These are phyloP conservation scores for Trachythela sp. DNA, from an alignment of 64 coral and sea anemone species.

Conservation along the genomic window DNA sequence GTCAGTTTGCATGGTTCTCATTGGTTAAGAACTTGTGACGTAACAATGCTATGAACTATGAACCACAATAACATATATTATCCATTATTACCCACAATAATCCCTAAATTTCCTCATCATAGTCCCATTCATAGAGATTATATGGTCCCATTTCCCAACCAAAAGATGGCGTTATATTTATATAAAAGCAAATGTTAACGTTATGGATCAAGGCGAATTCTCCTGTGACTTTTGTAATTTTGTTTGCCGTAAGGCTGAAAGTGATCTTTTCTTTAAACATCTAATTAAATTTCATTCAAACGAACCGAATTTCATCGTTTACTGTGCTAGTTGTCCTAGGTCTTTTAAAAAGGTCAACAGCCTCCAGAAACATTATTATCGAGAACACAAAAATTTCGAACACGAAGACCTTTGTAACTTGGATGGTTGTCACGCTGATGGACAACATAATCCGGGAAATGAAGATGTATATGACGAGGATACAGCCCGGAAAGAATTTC, in stretches of 20 bases:
- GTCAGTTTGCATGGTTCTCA: not conserved
- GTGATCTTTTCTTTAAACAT: constrained; percentile 27
- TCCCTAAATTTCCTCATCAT: not conserved
- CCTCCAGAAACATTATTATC: constrained; percentile 30
- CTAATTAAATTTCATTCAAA: constrained; percentile 42
- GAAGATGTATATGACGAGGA: not conserved
- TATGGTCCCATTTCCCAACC: not conserved
- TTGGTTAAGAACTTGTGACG: not conserved
- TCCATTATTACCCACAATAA: not conserved
- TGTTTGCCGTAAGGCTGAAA: constrained; percentile 16
- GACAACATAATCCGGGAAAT: not conserved
- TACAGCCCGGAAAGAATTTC: not conserved
- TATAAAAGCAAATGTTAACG: not conserved
- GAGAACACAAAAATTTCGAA: constrained; percentile 11
- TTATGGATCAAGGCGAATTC: not conserved
- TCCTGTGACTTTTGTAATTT: constrained; percentile 43
- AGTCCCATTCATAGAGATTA: not conserved
- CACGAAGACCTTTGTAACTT: not conserved
- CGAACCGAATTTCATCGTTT: constrained; percentile 28
- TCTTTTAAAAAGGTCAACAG: constrained; percentile 8
- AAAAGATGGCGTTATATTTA: not conserved
- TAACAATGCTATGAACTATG: not conserved
- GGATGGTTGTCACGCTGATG: not conserved
- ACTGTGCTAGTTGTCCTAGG: constrained; percentile 9
- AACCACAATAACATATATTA: not conserved